Conservation (phyloP, 2,797 vertebrate genomes). For the Molossus alvarezi region DNA sequence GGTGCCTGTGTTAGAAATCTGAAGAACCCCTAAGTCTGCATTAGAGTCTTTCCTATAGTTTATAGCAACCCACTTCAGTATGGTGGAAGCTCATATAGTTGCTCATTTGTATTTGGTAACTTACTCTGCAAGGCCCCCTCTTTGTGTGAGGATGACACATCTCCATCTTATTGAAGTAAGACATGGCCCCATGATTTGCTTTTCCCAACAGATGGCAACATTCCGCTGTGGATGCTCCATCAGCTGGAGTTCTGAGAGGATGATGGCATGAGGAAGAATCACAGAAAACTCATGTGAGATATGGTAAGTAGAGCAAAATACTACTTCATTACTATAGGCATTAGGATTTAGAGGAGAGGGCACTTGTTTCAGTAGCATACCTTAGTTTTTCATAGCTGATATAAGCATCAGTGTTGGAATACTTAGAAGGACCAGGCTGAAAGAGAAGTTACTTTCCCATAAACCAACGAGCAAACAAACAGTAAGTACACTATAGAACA, state of each 20-base stretch:
- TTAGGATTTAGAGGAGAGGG: background rate
- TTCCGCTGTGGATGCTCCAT: background rate
- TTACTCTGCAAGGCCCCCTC: background rate
- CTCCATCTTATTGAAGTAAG: background rate
- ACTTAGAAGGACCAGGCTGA: background rate
- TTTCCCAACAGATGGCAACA: background rate
- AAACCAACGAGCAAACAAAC: background rate
- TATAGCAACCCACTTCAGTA: background rate
- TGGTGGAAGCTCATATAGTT: background rate
- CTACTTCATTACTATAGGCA: background rate
- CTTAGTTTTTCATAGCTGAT: background rate
- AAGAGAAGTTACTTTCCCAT: background rate
- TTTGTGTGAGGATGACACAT: background rate
- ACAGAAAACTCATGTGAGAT: background rate
- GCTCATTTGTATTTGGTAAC: background rate
- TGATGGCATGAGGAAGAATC: background rate
- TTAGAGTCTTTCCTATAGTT: background rate
- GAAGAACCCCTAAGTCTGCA: background rate
- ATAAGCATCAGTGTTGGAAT: background rate
- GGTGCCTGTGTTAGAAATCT: background rate
- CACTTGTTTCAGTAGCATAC: background rate
- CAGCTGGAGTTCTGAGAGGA: conserved; percentile 16
- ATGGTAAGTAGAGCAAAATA: background rate
- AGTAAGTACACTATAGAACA: background rate
- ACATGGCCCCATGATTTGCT: background rate